Evolutionary conservation across 2,113 vertebrate species (phyloP).

Genomic region (Trachemys scripta): DNA sequence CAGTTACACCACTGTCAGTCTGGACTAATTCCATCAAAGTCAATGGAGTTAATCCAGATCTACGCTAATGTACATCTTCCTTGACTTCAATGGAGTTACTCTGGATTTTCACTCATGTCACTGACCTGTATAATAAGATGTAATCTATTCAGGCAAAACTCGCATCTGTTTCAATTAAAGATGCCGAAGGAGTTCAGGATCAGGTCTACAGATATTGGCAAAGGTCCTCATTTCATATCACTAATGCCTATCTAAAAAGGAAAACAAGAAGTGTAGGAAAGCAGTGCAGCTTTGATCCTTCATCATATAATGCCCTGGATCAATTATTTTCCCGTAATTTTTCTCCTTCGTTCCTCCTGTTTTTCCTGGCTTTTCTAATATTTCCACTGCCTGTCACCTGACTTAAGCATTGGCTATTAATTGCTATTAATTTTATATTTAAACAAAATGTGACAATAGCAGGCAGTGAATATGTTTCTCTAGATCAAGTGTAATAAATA

Average conservation of each 20-base stretch:
- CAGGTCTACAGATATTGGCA: neutral
- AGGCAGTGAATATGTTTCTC: neutral
- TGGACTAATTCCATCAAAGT: neutral
- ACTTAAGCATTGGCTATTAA: neutral
- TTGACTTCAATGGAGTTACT: neutral
- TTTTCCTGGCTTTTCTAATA: neutral
- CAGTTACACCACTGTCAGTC: neutral
- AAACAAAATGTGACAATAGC: constrained; percentile 38
- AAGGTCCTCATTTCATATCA: neutral
- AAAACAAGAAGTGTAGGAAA: neutral
- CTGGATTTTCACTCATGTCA: neutral
- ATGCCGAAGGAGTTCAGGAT: neutral
- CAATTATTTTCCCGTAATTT: neutral
- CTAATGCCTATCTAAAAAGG: neutral
- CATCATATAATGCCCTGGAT: neutral
- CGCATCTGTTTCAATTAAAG: neutral
- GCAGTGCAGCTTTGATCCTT: neutral
- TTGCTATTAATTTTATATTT: constrained; percentile 6
- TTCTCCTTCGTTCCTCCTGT: neutral
- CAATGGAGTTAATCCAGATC: neutral
- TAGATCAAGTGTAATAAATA: constrained; percentile 4
- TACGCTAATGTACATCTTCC: neutral
- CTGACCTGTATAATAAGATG: neutral
- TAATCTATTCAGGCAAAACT: neutral
- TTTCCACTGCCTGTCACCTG: neutral